phyloP scores from a whole-genome alignment of 2,113 vertebrate genomes.

The Alexandromys fortis region DNA sequence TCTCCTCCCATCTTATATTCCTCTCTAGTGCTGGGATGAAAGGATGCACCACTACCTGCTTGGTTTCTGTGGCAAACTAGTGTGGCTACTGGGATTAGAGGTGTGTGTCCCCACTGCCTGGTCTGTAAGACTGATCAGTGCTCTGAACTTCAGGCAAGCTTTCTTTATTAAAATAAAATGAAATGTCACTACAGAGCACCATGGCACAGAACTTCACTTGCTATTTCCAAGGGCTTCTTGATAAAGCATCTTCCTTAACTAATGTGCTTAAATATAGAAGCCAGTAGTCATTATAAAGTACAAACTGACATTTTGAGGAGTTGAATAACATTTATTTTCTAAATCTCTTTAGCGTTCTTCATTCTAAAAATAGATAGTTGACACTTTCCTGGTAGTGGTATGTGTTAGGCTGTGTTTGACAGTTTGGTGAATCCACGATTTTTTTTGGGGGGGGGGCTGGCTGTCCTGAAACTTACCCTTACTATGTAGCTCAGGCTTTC shows the following conservation, averaged over 20 bases:
- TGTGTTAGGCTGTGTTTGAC: conserved; percentile 48
- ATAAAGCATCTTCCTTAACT: conserved; percentile 2
- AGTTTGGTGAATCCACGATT: neutral
- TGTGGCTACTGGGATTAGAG: no score
- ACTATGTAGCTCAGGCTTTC: neutral
- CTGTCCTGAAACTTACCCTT: neutral
- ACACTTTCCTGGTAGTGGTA: conserved; percentile 3
- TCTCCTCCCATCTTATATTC: no score
- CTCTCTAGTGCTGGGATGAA: no score
- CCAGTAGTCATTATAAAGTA: conserved; percentile 1
- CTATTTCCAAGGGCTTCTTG: conserved; percentile 74
- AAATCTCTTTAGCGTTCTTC: conserved; percentile 20
- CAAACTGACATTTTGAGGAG: neutral
- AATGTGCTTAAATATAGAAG: conserved; percentile 21
- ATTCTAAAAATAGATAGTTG: conserved; percentile 57
- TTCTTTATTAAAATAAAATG: no score
- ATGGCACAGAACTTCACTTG: conserved; percentile 79
- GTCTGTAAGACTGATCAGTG: no score
- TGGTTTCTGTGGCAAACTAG: no score
- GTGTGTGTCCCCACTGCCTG: no score
- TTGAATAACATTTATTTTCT: conserved; percentile 55
- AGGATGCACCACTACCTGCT: no score
- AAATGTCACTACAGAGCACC: conserved; percentile 33
- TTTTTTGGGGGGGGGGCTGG: neutral
- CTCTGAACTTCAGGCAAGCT: no score